Evolutionary conservation across 2,797 vertebrate species (phyloP).

Genomic region (Eutrigla gurnardus): DNA sequence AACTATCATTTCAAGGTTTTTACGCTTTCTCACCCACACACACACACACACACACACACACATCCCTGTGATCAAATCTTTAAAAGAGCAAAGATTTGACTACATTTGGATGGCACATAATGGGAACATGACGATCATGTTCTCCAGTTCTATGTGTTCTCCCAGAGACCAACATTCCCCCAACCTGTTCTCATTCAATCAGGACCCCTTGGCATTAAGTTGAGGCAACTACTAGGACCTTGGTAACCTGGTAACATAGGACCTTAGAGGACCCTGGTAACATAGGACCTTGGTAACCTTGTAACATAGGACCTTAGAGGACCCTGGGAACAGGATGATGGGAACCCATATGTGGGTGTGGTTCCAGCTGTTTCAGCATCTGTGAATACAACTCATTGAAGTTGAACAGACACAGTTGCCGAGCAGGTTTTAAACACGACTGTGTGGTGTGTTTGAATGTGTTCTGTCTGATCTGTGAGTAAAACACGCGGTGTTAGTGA

Average conservation of each 20-base stretch:
- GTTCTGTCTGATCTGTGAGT: slow-evolving; percentile 11
- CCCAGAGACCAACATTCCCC: neutral
- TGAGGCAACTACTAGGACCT: neutral
- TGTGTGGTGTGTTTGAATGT: neutral
- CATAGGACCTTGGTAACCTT: too few relatives aligned
- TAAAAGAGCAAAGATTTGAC: neutral
- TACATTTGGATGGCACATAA: neutral
- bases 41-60: neutral
- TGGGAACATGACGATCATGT: neutral
- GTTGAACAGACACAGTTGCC: neutral
- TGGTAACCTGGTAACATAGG: neutral
- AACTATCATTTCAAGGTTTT: slow-evolving; percentile 25
- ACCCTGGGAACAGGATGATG: neutral
- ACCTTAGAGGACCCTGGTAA: neutral
- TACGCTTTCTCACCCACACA: neutral
- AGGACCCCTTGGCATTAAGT: neutral
- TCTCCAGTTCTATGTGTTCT: too few relatives aligned
- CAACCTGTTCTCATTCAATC: neutral
- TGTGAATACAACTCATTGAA: neutral
- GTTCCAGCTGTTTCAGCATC: slow-evolving; percentile 3
- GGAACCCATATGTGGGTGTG: neutral
- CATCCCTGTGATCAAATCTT: neutral
- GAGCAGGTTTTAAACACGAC: neutral
- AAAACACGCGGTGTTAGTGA: slow-evolving; percentile 19
- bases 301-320: too few relatives aligned